Conservation (phyloP, 2,113 vertebrate species). For the Pampusana beccarii region DNA sequence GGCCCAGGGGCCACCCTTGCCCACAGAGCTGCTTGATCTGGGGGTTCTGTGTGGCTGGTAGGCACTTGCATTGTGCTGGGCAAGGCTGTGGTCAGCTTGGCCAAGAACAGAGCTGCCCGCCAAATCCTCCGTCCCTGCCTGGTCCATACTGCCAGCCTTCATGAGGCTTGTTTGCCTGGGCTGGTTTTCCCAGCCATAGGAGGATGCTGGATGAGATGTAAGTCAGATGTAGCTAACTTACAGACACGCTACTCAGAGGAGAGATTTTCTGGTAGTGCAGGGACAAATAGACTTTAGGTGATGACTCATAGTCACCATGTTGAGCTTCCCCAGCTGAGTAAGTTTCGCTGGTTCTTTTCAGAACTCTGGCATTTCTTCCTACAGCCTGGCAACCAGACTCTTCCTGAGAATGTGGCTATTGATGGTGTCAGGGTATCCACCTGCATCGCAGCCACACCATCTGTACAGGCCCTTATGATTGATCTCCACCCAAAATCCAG, state of each 20-base stretch:
- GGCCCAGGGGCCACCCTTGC: background rate
- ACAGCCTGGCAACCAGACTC: background rate
- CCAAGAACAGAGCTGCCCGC: background rate
- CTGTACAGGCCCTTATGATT: background rate
- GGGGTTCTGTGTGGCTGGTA: background rate
- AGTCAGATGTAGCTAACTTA: background rate
- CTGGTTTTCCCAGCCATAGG: background rate
- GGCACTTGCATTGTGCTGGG: accelerated
- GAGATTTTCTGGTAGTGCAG: background rate
- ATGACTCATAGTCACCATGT: background rate
- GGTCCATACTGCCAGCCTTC: background rate
- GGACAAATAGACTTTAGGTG: background rate
- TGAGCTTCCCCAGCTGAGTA: background rate
- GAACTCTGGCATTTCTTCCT: background rate
- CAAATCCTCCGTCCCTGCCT: background rate
- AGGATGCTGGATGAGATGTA: background rate
- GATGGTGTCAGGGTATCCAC: background rate
- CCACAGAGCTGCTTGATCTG: accelerated
- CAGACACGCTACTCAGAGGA: background rate
- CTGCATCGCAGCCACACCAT: accelerated
- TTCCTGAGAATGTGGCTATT: background rate
- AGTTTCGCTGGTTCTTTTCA: background rate
- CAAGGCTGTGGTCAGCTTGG: background rate
- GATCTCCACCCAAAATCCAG: background rate
- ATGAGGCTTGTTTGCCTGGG: background rate